These are phyloP conservation scores for Galeruca laticollis DNA, from an alignment of 2,888 invertebrate species.

Conservation along the genomic window DNA sequence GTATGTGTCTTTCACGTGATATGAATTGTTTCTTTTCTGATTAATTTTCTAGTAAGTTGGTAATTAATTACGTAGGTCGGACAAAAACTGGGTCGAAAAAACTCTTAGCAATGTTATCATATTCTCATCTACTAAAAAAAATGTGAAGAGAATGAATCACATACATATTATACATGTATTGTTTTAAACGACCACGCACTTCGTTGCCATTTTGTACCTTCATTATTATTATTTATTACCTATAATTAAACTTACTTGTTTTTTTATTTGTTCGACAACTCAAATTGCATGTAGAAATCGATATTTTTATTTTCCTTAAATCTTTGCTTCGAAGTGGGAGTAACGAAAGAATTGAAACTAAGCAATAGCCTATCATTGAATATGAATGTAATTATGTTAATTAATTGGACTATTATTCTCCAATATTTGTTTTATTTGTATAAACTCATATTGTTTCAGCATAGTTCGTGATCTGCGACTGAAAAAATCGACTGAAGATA, in stretches of 20 bases:
- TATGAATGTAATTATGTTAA: background rate
- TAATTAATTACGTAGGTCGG: slow-evolving; percentile 6
- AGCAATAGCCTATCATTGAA: background rate
- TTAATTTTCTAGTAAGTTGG: background rate
- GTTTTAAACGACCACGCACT: slow-evolving; percentile 32
- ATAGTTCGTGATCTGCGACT: too few species aligned
- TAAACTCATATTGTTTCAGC: too few species aligned
- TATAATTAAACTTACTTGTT: slow-evolving; percentile 32
- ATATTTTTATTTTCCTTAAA: background rate
- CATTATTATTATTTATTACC: slow-evolving; percentile 37
- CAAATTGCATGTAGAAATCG: slow-evolving; percentile 13
- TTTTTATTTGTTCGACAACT: slow-evolving; percentile 22
- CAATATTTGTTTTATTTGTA: too few species aligned
- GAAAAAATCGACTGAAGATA: too few species aligned
- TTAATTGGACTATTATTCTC: background rate
- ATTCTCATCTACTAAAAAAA: slow-evolving; percentile 10
- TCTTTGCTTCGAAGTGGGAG: background rate
- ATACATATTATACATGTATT: slow-evolving; percentile 31
- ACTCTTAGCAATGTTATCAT: slow-evolving; percentile 28
- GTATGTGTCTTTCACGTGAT: background rate
- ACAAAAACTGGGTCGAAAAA: slow-evolving; percentile 20
- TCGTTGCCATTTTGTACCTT: slow-evolving; percentile 28
- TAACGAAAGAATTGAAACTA: background rate
- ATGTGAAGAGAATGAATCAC: slow-evolving; percentile 27
- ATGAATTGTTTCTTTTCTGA: background rate